Evolutionary conservation across 1,140 invertebrate genomes (phyloP).

Genomic region (Steinernema feltiae): DNA sequence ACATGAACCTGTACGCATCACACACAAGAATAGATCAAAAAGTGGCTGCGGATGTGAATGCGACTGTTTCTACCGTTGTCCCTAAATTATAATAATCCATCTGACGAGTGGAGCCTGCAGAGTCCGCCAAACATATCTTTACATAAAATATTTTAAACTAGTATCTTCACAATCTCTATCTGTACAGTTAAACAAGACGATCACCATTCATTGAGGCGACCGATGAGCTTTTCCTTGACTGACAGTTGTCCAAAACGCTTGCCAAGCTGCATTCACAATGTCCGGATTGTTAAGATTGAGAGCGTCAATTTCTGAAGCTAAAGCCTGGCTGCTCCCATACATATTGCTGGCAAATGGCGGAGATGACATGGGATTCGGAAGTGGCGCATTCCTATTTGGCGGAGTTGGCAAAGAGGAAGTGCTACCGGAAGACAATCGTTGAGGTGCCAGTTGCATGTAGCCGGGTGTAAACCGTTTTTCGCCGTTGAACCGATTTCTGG

Average conservation of each 20-base stretch:
- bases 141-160: constrained; percentile 1
- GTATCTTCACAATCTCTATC: too few relatives aligned
- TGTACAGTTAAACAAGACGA: too few relatives aligned
- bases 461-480: neutral
- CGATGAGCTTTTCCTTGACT: neutral
- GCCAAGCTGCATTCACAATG: constrained; percentile 26
- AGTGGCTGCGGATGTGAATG: constrained; percentile 49
- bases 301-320: constrained; percentile 27
- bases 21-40: constrained; percentile 41
- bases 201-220: constrained; percentile 23
- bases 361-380: neutral
- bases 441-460: neutral
- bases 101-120: neutral
- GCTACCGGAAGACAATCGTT: neutral
- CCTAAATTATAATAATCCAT: neutral
- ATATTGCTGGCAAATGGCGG: neutral
- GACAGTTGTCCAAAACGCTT: constrained; percentile 23
- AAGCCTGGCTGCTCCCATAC: constrained; percentile 12
- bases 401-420: neutral
- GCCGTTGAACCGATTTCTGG: neutral
- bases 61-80: constrained; percentile 45
- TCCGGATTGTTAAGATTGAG: constrained; percentile 32
- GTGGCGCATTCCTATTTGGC: neutral
- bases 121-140: too few relatives aligned
- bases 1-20: constrained; percentile 43